These are phyloP conservation scores for Pomacea canaliculata DNA, from an alignment of 2,888 invertebrate species.

Conservation along the genomic window DNA sequence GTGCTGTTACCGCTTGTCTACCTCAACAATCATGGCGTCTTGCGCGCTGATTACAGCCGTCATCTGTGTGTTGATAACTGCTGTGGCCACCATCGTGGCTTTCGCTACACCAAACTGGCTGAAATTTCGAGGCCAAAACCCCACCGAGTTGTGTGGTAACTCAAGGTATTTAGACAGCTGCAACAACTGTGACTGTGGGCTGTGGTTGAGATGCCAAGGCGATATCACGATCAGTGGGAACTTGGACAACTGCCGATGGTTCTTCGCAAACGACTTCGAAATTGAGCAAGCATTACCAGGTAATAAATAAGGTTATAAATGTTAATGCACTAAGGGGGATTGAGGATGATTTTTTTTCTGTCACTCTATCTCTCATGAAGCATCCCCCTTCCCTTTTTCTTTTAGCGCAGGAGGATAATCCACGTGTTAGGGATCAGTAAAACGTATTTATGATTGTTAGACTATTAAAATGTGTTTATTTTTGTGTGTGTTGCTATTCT, in stretches of 20 bases:
- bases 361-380: no score
- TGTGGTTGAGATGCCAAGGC: constrained; percentile 54
- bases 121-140: constrained; percentile 40
- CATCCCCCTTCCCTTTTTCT: no score
- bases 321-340: no score
- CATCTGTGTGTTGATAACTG: constrained; percentile 59
- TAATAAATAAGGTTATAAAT: constrained; percentile 23
- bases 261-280: constrained; percentile 52
- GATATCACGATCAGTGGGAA: constrained; percentile 37
- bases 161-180: constrained; percentile 1
- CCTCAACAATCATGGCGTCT: constrained; percentile 46
- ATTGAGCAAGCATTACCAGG: constrained; percentile 56
- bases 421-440: no score
- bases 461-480: no score
- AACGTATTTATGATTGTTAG: no score
- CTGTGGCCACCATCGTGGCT: constrained; percentile 59
- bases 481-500: no score
- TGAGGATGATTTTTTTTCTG: no score
- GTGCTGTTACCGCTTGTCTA: no score
- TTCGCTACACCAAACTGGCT: constrained; percentile 63
- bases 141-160: constrained; percentile 38
- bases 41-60: constrained; percentile 58
- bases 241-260: constrained; percentile 59
- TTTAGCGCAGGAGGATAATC: no score
- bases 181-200: constrained; percentile 52